Percentiles rank a stretch among this genome's conserved stretches.
These are phyloP conservation scores for Diplosoma virens DNA, from an alignment of 23 tunicate genomes.

Conservation along the genomic window DNA sequence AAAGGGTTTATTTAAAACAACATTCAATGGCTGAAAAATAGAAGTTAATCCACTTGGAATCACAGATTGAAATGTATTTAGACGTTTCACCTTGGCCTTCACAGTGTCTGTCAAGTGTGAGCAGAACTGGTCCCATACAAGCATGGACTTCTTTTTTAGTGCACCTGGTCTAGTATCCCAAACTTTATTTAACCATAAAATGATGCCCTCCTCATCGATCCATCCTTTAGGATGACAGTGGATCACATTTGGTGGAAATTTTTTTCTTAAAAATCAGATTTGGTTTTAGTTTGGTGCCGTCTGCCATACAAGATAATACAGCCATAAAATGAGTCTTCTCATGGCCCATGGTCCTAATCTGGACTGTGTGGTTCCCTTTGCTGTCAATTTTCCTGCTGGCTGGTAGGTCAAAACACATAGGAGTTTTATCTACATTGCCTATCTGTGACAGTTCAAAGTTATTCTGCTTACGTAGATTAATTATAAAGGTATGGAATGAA, in stretches of 20 bases:
- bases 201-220: slow-evolving; percentile 23
- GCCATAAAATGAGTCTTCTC: slow-evolving; percentile 17
- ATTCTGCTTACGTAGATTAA: neutral
- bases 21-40: neutral
- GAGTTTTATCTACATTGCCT: too few species aligned
- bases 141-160: neutral
- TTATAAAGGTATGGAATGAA: neutral
- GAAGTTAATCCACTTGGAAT: slow-evolving; percentile 1
- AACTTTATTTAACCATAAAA: slow-evolving; percentile 3
- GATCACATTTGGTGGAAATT: slow-evolving; percentile 19
- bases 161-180: slow-evolving; percentile 18
- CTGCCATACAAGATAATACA: slow-evolving; percentile 15
- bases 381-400: neutral
- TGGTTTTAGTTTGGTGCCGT: slow-evolving; percentile 12
- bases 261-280: slow-evolving; percentile 8
- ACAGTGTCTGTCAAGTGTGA: neutral
- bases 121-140: slow-evolving; percentile 23
- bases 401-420: slow-evolving; percentile 23
- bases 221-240: slow-evolving; percentile 30
- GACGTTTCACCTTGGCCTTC: neutral
- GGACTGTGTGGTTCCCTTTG: neutral
- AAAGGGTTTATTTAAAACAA: neutral
- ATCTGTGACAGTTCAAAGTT: slow-evolving; percentile 11
- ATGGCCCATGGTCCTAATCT: slow-evolving; percentile 3
- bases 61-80: neutral